Evolutionary conservation across 2,113 vertebrate species (phyloP), one percentile per base, ranked within the genome.

Genomic region (Takifugu flavidus): DNA sequence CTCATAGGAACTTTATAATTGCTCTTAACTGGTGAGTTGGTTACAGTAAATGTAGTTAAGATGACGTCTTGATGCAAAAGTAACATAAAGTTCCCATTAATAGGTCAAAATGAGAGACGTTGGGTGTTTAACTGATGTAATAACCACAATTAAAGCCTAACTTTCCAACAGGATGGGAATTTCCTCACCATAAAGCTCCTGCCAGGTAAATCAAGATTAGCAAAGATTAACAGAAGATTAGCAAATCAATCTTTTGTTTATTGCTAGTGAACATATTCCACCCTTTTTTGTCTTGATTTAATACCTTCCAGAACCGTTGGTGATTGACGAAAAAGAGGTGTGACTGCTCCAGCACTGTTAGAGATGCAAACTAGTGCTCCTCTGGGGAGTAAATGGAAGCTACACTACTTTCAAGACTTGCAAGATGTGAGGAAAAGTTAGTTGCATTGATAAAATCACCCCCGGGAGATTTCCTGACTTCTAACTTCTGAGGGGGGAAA

Each of bases 321-420:
- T 74, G 77, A 85, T 59, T 67, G 65, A 82, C 69, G 45, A 59
- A 54, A 66, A 71, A 71, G 62, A 27, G 59, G 70, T 74, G 67
- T 65, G 67, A 64, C 63, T 71, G 62, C 67, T 86, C 49, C 53
- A 50, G 58, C 53, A 65, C 62, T 34, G 29, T 50, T 31, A 15
- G 47, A 86, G 72, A 86, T 20, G 7, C 84, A 75, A 85, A 86
- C 80, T 29, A 6, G 29, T 29, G 47, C 49, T 64, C 49, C 70
- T 79, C 69, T 39, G 6, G 69, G 77, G 80, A 71, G 26, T 49
- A 64, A 57, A 75, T 64, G 60, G n/a, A 72, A 53, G n/a, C 45
- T 66, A 25, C 57, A 45, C 29, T 81, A 70, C 54, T 75, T 65
- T 74, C 69, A 70, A 80, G 65, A 80, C 52, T 75, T 61, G 69